phyloP scores from a whole-genome alignment of 2,113 vertebrate species.

The Suricata suricatta region DNA sequence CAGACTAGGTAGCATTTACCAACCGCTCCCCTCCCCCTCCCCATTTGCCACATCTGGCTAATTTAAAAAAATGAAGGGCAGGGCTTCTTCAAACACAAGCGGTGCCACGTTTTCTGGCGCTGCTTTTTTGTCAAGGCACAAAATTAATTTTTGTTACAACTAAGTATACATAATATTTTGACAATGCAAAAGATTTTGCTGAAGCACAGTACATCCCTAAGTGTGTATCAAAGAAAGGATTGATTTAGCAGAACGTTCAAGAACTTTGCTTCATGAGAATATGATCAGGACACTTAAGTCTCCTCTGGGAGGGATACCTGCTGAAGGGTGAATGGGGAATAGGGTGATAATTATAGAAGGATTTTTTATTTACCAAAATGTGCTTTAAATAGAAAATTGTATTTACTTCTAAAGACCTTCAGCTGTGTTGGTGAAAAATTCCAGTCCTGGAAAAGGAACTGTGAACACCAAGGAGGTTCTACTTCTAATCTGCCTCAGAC shows the following conservation, averaged over 20 bases:
- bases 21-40: background rate
- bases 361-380: background rate
- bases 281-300: background rate
- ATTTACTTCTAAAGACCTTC: background rate
- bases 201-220: background rate
- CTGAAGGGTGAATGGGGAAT: background rate
- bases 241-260: background rate
- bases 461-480: background rate
- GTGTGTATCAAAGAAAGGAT: background rate
- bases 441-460: background rate
- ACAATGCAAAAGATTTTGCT: background rate
- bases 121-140: background rate
- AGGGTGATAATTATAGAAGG: background rate
- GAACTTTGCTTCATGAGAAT: background rate
- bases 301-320: background rate
- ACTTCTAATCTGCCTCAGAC: background rate
- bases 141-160: background rate
- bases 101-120: background rate
- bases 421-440: background rate
- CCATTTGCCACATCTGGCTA: background rate
- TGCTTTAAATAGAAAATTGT: conserved; percentile 10
- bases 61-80: background rate
- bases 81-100: background rate
- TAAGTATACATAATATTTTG: background rate
- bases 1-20: background rate